These are phyloP conservation scores for Oriolus oriolus DNA, from an alignment of 2,113 vertebrate genomes.

Conservation along the genomic window DNA sequence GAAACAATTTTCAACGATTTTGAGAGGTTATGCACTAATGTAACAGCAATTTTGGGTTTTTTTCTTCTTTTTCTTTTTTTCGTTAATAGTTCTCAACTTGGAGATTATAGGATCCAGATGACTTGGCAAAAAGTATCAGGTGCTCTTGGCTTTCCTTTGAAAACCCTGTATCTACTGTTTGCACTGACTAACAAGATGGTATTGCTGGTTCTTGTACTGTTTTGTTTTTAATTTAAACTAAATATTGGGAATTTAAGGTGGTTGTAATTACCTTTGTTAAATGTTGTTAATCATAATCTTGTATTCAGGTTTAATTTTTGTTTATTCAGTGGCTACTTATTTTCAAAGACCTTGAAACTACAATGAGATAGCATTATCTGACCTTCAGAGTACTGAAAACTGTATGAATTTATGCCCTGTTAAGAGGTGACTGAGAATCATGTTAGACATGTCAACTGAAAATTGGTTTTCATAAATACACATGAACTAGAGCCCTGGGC, in stretches of 20 bases:
- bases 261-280: conserved; percentile 72
- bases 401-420: conserved; percentile 65
- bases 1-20: conserved; percentile 58
- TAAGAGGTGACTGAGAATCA: conserved; percentile 68
- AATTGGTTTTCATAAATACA: conserved; percentile 40
- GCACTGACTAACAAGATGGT: conserved; percentile 81
- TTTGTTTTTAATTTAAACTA: conserved; percentile 73
- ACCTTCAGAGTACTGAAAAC: conserved; percentile 67
- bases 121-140: conserved; percentile 79
- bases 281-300: conserved; percentile 71
- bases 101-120: conserved; percentile 70
- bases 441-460: conserved; percentile 57
- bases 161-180: conserved; percentile 79
- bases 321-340: conserved; percentile 69
- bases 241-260: conserved; percentile 64
- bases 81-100: conserved; percentile 67
- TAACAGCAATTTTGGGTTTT: conserved; percentile 12
- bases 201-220: conserved; percentile 68
- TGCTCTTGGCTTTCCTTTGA: conserved; percentile 77
- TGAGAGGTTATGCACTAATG: conserved; percentile 71
- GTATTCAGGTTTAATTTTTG: conserved; percentile 73
- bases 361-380: conserved; percentile 70
- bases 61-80: neutral
- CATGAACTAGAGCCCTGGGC: conserved; percentile 44
- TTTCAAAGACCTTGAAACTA: conserved; percentile 71